A percentile compares a stretch with the other conserved stretches of the same genome.
phyloP scores from a whole-genome alignment of 2,797 vertebrate species.

The Phylloscopus collybita region DNA sequence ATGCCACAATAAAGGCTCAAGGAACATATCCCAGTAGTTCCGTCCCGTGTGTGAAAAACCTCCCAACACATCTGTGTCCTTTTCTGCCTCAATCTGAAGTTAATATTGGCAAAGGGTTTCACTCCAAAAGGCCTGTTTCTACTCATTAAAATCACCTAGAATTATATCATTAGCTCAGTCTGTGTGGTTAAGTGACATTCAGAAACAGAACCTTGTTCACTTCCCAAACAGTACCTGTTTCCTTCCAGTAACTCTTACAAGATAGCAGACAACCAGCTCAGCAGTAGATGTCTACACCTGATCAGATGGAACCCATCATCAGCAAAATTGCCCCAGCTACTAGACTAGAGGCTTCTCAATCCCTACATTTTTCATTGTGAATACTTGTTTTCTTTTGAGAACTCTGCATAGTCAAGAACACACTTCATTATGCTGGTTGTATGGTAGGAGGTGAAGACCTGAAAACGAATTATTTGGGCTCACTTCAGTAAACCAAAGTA shows the following conservation, averaged over 20 bases:
- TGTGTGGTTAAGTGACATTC: background rate
- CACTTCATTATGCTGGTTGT: background rate
- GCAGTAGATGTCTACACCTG: slow-evolving; percentile 15
- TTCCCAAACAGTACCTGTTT: background rate
- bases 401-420: background rate
- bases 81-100: background rate
- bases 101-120: background rate
- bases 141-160: slow-evolving; percentile 17
- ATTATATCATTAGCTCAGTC: background rate
- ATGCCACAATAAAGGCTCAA: too few relatives aligned
- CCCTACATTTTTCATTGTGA: background rate
- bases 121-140: background rate
- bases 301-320: background rate
- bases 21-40: too few relatives aligned
- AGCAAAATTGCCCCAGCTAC: background rate
- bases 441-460: background rate
- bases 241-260: background rate
- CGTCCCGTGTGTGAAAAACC: too few relatives aligned
- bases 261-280: background rate
- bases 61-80: background rate
- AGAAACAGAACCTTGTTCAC: background rate
- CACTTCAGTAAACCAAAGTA: background rate
- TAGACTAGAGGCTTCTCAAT: background rate
- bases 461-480: slow-evolving; percentile 31
- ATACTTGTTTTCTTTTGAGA: slow-evolving; percentile 16